Percentiles rank a stretch among this genome's conserved stretches.
These are phyloP conservation scores for Protonibea diacanthus DNA, from an alignment of 2,797 vertebrate genomes.

Conservation along the genomic window DNA sequence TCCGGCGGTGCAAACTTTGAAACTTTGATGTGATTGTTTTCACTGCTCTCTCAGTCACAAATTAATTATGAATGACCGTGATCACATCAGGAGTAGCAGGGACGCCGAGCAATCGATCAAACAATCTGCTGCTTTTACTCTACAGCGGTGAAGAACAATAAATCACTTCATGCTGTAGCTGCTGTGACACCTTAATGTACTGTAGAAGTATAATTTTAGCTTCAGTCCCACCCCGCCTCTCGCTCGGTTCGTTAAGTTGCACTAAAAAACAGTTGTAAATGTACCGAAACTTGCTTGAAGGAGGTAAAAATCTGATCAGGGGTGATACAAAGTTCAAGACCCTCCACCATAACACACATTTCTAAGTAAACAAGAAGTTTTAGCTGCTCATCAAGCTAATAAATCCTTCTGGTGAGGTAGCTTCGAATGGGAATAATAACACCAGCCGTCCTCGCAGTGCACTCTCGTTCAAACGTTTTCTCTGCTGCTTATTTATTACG, in stretches of 20 bases:
- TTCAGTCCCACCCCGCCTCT: neutral
- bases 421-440: neutral
- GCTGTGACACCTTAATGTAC: constrained; percentile 32
- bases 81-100: constrained; percentile 18
- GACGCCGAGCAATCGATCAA: constrained; percentile 11
- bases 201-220: constrained; percentile 27
- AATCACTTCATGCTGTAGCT: constrained; percentile 28
- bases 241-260: neutral
- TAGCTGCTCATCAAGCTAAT: neutral
- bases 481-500: neutral
- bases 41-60: neutral
- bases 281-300: neutral
- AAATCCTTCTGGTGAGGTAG: neutral
- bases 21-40: constrained; percentile 34
- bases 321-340: neutral
- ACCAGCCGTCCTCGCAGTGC: neutral
- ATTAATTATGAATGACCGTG: constrained; percentile 1
- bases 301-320: neutral
- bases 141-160: constrained; percentile 20
- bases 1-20: neutral
- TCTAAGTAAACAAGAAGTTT: neutral
- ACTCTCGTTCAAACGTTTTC: neutral
- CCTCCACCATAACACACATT: neutral
- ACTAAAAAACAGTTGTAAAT: constrained; percentile 1
- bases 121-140: constrained; percentile 8